phyloP scores from a whole-genome alignment of 2,888 invertebrate species.

The Hemaris fuciformis region DNA sequence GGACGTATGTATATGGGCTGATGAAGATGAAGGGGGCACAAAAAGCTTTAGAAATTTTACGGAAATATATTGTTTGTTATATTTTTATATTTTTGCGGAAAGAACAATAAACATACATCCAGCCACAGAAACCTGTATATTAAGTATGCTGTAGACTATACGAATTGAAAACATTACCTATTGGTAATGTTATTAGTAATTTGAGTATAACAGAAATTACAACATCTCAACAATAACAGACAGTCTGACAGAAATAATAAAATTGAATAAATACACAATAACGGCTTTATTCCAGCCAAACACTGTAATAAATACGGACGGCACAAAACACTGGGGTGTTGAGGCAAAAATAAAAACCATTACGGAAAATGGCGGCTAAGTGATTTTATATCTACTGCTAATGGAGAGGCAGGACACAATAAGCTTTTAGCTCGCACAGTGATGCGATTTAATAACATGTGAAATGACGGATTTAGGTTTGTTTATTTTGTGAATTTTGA shows the following conservation, averaged over 20 bases:
- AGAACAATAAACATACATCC: neutral
- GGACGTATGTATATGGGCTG: too few relatives aligned
- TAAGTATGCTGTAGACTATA: too few relatives aligned
- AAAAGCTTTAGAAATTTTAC: neutral
- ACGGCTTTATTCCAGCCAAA: conserved; percentile 12
- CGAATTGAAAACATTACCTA: too few relatives aligned
- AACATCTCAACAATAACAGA: neutral
- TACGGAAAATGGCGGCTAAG: conserved; percentile 27
- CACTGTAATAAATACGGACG: conserved; percentile 13
- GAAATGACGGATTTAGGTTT: neutral
- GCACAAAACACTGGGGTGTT: conserved; percentile 1
- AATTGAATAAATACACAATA: neutral
- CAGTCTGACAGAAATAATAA: neutral
- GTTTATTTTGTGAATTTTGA: neutral
- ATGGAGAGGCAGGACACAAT: conserved; percentile 33
- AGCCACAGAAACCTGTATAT: too few relatives aligned
- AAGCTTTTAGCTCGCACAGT: conserved; percentile 38
- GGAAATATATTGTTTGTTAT: too few relatives aligned
- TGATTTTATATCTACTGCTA: conserved; percentile 39
- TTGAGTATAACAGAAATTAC: too few relatives aligned
- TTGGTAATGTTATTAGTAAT: too few relatives aligned
- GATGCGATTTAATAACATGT: conserved; percentile 1
- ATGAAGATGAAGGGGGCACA: too few relatives aligned
- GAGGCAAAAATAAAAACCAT: conserved; percentile 17
- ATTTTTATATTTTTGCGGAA: too few relatives aligned